Percentiles rank a stretch among this genome's conserved stretches.
These are phyloP conservation scores for Pseudorhiza aurosa DNA, from an alignment of 30 jellyfish, hydroid and myxozoan genomes.

Conservation along the genomic window DNA sequence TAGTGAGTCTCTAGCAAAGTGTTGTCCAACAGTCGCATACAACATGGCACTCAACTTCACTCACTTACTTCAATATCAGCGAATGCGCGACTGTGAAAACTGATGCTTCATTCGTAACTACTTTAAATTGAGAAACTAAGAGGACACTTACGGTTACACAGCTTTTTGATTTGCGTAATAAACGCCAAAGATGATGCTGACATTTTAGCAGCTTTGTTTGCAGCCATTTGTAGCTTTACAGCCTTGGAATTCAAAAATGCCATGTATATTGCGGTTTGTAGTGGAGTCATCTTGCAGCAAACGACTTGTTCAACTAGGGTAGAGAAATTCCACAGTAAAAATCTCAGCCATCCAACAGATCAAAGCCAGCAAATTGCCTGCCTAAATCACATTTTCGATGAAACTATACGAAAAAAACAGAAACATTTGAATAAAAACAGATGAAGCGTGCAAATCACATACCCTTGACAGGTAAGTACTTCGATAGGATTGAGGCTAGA, in stretches of 20 bases:
- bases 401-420: background rate
- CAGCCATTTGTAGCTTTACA: slow-evolving; percentile 71
- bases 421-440: background rate
- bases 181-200: slow-evolving; percentile 95
- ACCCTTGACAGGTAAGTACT: slow-evolving; percentile 95
- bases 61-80: no score
- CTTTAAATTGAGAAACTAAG: no score
- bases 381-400: no score
- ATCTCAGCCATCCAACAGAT: no score
- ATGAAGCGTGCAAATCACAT: no score
- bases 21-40: no score
- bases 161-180: slow-evolving; percentile 88
- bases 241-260: slow-evolving; percentile 83
- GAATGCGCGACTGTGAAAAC: no score
- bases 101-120: no score
- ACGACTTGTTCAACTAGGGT: slow-evolving; percentile 98
- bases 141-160: slow-evolving; percentile 95
- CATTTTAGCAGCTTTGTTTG: slow-evolving; percentile 55
- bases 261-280: slow-evolving; percentile 82
- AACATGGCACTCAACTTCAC: no score
- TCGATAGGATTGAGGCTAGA: slow-evolving; percentile 93
- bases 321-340: no score
- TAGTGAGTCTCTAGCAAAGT: no score
- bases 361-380: no score
- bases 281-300: slow-evolving; percentile 91